phyloP scores from a whole-genome alignment of 2,113 vertebrate species.

The Ophiodon elongatus region DNA sequence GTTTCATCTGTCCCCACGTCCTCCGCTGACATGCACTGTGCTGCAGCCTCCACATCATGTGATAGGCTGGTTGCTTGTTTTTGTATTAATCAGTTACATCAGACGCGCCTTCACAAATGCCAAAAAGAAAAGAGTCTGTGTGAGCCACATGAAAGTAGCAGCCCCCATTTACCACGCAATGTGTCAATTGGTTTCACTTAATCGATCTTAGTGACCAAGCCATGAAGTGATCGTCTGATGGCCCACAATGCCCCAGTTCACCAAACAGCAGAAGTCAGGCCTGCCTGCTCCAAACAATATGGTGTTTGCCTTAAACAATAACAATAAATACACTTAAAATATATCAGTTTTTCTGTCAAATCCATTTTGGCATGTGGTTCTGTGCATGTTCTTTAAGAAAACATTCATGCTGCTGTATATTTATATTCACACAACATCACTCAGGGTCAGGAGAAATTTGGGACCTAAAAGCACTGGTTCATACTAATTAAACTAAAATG shows the following conservation, averaged over 20 bases:
- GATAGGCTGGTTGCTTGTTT: conserved; percentile 72
- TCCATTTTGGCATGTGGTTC: background rate
- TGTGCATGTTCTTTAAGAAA: background rate
- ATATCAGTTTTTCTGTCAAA: background rate
- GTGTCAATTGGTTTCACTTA: conserved; percentile 81
- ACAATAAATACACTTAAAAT: background rate
- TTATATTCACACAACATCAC: background rate
- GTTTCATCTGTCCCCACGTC: conserved; percentile 20
- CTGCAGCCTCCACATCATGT: conserved; percentile 71
- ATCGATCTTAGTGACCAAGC: conserved; percentile 67
- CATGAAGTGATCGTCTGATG: conserved; percentile 50
- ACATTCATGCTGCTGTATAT: background rate
- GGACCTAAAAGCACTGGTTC: background rate
- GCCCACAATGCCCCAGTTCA: conserved; percentile 41
- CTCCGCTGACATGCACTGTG: conserved; percentile 51
- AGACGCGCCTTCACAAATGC: conserved; percentile 67
- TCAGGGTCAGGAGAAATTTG: background rate
- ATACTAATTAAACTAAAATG: background rate
- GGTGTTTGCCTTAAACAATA: background rate
- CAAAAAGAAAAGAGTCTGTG: conserved; percentile 77
- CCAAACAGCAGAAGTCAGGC: conserved; percentile 18
- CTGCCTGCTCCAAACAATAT: background rate
- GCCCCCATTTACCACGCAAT: conserved; percentile 69
- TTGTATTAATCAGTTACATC: conserved; percentile 74
- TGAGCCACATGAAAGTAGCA: conserved; percentile 76